Evolutionary conservation across 2,113 vertebrate genomes (phyloP), one percentile per base, ranked within the genome.

Genomic region (Trematocara macrostoma): DNA sequence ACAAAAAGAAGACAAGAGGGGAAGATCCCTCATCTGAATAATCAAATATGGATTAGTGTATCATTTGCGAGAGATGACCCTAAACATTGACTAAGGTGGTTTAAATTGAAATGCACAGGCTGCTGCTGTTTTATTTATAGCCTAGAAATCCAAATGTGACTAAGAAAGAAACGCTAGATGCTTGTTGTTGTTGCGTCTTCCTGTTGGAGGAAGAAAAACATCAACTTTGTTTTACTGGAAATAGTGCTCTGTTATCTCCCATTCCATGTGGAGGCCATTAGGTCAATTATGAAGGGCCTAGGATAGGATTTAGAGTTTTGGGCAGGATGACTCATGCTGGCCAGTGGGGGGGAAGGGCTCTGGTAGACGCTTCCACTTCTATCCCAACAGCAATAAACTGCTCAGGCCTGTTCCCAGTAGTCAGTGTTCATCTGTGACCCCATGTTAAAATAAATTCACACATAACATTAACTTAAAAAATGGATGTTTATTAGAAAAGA

Each of bases 181-280:
- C 69, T 38, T 88, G 88, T 91, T 92, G 82, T 91, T 83, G 82
- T 88, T 93, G 84, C 59, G 16, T 91, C 89, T 96, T 96, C 91
- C 90, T 94, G 88, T 92, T 38, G 83, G 79, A 83, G 82, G 84
- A 93, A 92, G 88, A 88, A 93, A 93, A 94, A 93, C 81, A 91
- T 81, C 87, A 82, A 88, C 90, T 93, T 95, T 93, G 93, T 95
- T 94, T 96, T 95, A 95, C 93, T 96, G 96, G 95, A 96, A 96
- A 93, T 93, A 88, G 90, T 89, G 91, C 84, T 88, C 67, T 92
- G 95, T 92, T 96, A 96, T 96, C 95, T 95, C 74, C 88, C 89
- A 76, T 90, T 94, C 94, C 96, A 97, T 95, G 96, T 97, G 96
- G 95, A 96, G 95, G 94, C 95, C 95, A 96, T 97, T 97, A 96